phyloP scores from a whole-genome alignment of 2,888 invertebrate genomes.

The Patella caerulea region DNA sequence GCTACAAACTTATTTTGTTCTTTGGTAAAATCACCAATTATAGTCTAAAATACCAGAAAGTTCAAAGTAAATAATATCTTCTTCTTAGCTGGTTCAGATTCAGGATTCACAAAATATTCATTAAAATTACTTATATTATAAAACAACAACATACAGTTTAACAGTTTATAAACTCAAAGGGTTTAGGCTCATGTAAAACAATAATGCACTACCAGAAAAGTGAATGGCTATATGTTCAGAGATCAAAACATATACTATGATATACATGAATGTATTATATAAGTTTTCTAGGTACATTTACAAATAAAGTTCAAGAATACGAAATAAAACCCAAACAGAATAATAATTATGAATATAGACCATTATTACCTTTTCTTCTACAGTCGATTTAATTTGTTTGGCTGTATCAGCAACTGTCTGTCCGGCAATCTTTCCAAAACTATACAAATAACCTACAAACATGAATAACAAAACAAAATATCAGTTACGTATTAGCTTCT shows the following conservation, averaged over 20 bases:
- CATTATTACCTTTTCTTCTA: slow-evolving; percentile 83
- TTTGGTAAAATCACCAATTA: slow-evolving; percentile 96
- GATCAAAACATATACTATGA: too few relatives aligned
- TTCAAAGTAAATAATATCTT: too few relatives aligned
- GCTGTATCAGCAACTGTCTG: slow-evolving; percentile 91
- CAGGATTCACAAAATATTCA: background rate
- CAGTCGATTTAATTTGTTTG: slow-evolving; percentile 94
- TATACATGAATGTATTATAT: too few relatives aligned
- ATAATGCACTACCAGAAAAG: background rate
- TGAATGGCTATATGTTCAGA: background rate
- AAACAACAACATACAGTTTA: background rate
- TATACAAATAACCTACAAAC: slow-evolving; percentile 82
- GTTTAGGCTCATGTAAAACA: background rate
- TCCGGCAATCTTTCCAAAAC: slow-evolving; percentile 95
- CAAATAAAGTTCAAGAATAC: background rate
- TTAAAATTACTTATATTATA: too few relatives aligned
- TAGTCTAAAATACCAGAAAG: slow-evolving; percentile 79
- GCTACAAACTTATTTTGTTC: slow-evolving; percentile 97
- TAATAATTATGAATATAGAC: too few relatives aligned
- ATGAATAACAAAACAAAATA: background rate
- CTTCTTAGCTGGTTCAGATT: too few relatives aligned
- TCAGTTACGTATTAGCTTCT: background rate
- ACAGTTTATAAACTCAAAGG: background rate
- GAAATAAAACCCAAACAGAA: background rate
- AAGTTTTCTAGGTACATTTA: background rate